Evolutionary conservation across 1,140 invertebrate genomes (phyloP).

Genomic region (Araneus ventricosus): DNA sequence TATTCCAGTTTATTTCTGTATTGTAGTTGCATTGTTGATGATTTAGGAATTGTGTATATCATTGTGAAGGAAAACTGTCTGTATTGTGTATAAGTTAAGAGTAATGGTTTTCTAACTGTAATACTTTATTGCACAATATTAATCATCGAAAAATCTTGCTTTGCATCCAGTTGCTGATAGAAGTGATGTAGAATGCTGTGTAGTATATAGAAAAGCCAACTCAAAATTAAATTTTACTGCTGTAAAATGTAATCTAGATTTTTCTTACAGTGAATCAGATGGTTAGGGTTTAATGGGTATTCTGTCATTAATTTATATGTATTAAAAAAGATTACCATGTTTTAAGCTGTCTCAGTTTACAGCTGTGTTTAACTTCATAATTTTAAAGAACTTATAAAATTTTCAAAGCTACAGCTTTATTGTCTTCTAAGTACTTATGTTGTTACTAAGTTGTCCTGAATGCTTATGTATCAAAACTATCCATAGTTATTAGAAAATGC

Average conservation of each 20-base stretch:
- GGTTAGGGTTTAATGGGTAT: not conserved
- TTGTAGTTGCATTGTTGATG: not conserved
- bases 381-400: too few species aligned
- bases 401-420: too few species aligned
- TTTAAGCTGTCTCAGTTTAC: too few species aligned
- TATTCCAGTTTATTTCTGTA: not conserved
- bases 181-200: not conserved
- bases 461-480: too few species aligned
- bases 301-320: too few species aligned
- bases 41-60: too few species aligned
- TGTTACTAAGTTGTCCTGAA: too few species aligned
- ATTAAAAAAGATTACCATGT: too few species aligned
- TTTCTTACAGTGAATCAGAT: not conserved
- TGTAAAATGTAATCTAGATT: not conserved
- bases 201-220: not conserved
- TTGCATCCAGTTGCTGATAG: not conserved
- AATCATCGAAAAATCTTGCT: not conserved
- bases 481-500: too few species aligned
- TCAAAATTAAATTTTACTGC: not conserved
- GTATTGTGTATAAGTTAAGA: not conserved
- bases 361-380: too few species aligned
- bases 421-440: too few species aligned
- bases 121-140: not conserved
- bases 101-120: not conserved
- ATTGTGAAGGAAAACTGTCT: not conserved